Conservation (phyloP, 2,113 vertebrate genomes). For the Podarcis raffonei region DNA sequence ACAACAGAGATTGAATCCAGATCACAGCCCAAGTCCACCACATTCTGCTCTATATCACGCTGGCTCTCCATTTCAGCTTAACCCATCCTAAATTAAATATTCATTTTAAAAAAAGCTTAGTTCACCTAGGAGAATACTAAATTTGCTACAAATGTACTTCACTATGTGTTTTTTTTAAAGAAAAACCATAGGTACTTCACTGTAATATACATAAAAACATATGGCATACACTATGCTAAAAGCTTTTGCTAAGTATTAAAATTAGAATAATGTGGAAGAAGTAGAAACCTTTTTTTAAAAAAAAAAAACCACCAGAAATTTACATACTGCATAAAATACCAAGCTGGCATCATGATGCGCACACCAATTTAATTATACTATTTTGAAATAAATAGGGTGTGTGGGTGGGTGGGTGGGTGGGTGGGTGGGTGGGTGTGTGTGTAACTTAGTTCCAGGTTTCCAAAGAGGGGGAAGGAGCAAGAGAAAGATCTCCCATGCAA, state of each 20-base stretch:
- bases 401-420: no score
- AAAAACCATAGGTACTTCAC: background rate
- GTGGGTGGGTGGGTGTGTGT: no score
- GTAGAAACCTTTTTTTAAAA: background rate
- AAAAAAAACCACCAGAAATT: background rate
- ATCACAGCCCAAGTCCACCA: background rate
- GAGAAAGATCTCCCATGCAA: background rate
- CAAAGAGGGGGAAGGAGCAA: no score
- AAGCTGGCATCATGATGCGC: background rate
- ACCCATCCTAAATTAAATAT: background rate
- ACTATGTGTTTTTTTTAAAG: background rate
- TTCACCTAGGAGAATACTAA: background rate
- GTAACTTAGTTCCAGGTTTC: no score
- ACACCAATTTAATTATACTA: background rate
- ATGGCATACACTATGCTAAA: background rate
- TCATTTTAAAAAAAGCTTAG: background rate
- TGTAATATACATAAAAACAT: background rate
- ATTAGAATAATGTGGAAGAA: background rate
- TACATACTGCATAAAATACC: background rate
- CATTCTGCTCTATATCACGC: background rate
- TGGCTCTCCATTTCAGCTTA: background rate
- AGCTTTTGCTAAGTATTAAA: background rate
- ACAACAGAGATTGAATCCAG: background rate
- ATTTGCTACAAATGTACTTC: background rate
- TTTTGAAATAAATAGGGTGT: background rate